Percentiles rank a stretch among this genome's conserved stretches.
phyloP scores from a whole-genome alignment of 2,888 invertebrate genomes.

The Hololepta plana region DNA sequence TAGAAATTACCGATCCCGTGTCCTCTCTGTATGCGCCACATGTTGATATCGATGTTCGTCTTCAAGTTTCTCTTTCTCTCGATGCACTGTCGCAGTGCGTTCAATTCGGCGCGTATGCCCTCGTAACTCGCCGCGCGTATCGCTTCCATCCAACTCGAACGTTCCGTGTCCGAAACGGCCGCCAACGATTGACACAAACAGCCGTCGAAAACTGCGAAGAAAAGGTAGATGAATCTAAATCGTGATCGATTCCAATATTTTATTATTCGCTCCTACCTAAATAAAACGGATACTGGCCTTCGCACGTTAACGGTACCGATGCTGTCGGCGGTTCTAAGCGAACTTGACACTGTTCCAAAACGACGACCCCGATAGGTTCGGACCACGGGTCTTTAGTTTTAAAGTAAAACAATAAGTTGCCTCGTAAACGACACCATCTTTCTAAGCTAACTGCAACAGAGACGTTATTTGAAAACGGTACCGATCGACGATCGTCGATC shows the following conservation, averaged over 20 bases:
- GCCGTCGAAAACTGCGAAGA: constrained; percentile 56
- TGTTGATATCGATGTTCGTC: constrained; percentile 46
- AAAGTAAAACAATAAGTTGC: constrained; percentile 85
- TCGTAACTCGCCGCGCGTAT: constrained; percentile 74
- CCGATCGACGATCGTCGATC: too few species aligned
- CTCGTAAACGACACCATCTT: constrained; percentile 80
- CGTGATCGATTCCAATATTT: constrained; percentile 1
- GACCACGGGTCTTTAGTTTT: constrained; percentile 79
- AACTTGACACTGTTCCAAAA: constrained; percentile 74
- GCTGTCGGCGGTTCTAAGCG: constrained; percentile 42
- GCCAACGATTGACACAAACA: constrained; percentile 67
- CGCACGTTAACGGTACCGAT: constrained; percentile 38
- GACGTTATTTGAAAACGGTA: too few species aligned
- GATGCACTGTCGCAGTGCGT: constrained; percentile 37
- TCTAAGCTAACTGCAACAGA: constrained; percentile 47
- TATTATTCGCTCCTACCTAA: constrained; percentile 41
- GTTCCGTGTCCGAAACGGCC: constrained; percentile 60
- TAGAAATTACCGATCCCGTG: constrained; percentile 44
- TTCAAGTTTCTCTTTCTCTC: constrained; percentile 43
- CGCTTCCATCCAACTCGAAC: constrained; percentile 72
- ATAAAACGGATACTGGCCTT: constrained; percentile 64
- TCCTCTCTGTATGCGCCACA: constrained; percentile 49
- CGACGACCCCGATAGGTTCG: constrained; percentile 72
- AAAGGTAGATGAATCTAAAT: constrained; percentile 1
- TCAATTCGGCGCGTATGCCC: constrained; percentile 56